Conservation (phyloP, 2,797 vertebrate species). For the Margarornis squamiger region DNA sequence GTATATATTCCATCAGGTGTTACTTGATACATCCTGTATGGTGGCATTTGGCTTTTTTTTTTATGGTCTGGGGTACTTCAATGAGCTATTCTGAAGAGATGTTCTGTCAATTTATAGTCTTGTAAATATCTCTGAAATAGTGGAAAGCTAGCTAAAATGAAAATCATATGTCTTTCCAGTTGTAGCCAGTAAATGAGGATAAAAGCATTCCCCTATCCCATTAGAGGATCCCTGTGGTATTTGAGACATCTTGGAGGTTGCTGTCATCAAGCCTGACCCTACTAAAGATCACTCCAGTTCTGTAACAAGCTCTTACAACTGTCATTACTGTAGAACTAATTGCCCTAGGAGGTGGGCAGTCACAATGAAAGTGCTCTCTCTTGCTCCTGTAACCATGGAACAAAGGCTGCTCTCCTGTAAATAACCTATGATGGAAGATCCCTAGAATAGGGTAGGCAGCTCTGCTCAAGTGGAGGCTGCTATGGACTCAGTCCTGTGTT, state of each 20-base stretch:
- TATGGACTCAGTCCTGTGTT: rapidly evolving
- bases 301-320: not conserved
- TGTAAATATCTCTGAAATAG: slow-evolving; percentile 12
- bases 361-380: rapidly evolving
- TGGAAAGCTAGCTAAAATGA: slow-evolving; percentile 34
- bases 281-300: not conserved
- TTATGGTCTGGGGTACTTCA: not conserved
- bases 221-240: slow-evolving; percentile 28
- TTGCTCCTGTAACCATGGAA: not conserved
- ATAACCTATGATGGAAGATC: not conserved
- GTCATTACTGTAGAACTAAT: not conserved
- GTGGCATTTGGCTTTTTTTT: not conserved
- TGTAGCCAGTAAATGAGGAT: slow-evolving; percentile 9
- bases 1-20: not conserved
- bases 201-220: not conserved
- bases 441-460: not conserved
- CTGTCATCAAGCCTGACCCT: slow-evolving; percentile 4
- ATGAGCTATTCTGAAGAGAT: not conserved
- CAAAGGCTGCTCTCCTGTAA: not conserved
- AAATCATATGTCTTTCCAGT: slow-evolving; percentile 32
- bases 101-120: not conserved
- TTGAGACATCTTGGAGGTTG: slow-evolving; percentile 35
- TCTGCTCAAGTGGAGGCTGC: rapidly evolving
- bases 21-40: not conserved
- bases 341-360: not conserved